Percentiles rank a stretch among this genome's conserved stretches.
Evolutionary conservation across 2,113 vertebrate genomes (phyloP).

Genomic region (Cryptomyrus ogoouensis): DNA sequence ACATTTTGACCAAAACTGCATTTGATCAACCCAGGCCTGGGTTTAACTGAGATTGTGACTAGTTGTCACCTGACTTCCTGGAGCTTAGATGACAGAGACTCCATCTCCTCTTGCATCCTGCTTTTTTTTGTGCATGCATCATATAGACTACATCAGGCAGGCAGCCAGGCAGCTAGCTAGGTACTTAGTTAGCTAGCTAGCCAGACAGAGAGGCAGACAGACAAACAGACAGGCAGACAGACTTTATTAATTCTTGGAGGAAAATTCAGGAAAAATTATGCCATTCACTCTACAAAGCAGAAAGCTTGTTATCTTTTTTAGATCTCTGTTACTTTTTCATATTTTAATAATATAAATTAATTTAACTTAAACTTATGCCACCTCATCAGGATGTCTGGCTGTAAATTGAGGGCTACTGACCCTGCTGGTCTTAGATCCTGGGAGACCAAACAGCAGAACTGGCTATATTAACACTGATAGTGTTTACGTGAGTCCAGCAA

Average conservation of each 20-base stretch:
- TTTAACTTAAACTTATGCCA: not conserved
- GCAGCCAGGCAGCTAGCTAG: not conserved
- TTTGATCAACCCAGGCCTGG: not conserved
- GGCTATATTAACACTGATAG: not conserved
- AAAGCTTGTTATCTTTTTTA: not conserved
- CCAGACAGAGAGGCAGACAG: too few relatives aligned
- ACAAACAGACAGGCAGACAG: too few relatives aligned
- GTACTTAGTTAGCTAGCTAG: not conserved
- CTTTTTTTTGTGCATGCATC: not conserved
- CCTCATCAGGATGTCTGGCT: not conserved
- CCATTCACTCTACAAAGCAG: not conserved
- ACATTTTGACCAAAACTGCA: not conserved
- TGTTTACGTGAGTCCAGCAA: not conserved
- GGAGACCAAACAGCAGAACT: not conserved
- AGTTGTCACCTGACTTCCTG: not conserved
- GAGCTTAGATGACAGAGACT: not conserved
- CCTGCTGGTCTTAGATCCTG: not conserved
- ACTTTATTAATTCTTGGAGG: not conserved
- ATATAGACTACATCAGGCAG: not conserved
- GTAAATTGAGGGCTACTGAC: not conserved
- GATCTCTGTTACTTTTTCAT: not conserved
- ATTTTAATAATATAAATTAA: not conserved
- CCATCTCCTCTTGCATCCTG: not conserved
- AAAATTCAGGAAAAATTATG: not conserved
- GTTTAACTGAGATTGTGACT: not conserved